Evolutionary conservation across 2,797 vertebrate species (phyloP).

Genomic region (Argentina silus): DNA sequence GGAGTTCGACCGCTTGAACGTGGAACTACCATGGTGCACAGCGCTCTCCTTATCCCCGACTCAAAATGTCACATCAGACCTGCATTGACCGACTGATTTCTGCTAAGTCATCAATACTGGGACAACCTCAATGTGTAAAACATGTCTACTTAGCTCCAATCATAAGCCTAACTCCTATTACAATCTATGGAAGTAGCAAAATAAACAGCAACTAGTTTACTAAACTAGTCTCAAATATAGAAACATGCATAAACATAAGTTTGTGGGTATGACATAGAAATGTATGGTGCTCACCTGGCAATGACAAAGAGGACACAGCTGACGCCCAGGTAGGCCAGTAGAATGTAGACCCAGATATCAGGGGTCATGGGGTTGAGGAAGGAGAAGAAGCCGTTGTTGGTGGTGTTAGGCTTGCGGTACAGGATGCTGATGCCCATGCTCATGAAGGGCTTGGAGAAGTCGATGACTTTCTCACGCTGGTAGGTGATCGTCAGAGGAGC

Average conservation of each 20-base stretch:
- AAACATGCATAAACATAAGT: slow-evolving; percentile 12
- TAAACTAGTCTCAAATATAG: too few species aligned
- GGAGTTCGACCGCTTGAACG: slow-evolving; percentile 5
- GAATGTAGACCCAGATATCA: slow-evolving; percentile 99
- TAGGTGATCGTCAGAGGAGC: slow-evolving; percentile 98
- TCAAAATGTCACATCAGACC: neutral
- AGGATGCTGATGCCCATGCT: slow-evolving; percentile 96
- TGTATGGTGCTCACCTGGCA: slow-evolving; percentile 84
- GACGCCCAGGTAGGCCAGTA: slow-evolving; percentile 95
- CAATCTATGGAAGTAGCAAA: too few species aligned
- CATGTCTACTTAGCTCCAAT: slow-evolving; percentile 24
- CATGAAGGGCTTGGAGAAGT: slow-evolving; percentile 99
- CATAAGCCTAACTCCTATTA: too few species aligned
- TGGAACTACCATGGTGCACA: neutral
- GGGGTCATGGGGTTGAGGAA: slow-evolving; percentile 98
- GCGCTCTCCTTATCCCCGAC: neutral
- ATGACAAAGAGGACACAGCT: slow-evolving; percentile 99
- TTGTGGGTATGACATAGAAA: neutral
- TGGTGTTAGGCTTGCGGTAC: slow-evolving; percentile 93
- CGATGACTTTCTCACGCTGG: slow-evolving; percentile 92
- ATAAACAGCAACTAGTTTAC: too few species aligned
- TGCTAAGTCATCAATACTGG: slow-evolving; percentile 17
- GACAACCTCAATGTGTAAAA: slow-evolving; percentile 8
- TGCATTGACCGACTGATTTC: neutral
- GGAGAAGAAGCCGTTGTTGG: slow-evolving; percentile 96